A percentile compares a stretch with the other conserved stretches of the same genome.
These are phyloP conservation scores for Spea hammondii DNA, from an alignment of 2,797 vertebrate species.

Conservation along the genomic window DNA sequence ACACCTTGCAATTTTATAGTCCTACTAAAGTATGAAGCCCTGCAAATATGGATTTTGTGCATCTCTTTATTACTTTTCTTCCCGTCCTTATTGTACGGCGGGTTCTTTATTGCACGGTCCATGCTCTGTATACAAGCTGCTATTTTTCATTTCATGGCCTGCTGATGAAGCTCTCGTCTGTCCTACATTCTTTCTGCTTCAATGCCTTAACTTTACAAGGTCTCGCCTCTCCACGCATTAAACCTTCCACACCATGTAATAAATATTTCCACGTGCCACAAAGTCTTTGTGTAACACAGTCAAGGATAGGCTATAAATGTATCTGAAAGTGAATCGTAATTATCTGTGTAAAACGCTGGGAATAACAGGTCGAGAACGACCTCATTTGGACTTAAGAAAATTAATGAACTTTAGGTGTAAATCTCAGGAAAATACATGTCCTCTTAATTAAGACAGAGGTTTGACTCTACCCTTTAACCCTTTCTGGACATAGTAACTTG, in stretches of 20 bases:
- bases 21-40: too few relatives aligned
- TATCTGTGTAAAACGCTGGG: slow-evolving; percentile 9
- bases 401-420: too few relatives aligned
- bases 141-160: slow-evolving; percentile 55
- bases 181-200: slow-evolving; percentile 44
- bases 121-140: slow-evolving; percentile 42
- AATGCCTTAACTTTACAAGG: slow-evolving; percentile 47
- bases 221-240: slow-evolving; percentile 40
- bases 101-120: background rate
- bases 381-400: too few relatives aligned
- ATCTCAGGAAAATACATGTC: too few relatives aligned
- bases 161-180: slow-evolving; percentile 11
- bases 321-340: slow-evolving; percentile 30
- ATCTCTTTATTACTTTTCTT: too few relatives aligned
- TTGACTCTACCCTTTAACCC: too few relatives aligned
- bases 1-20: too few relatives aligned
- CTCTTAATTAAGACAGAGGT: too few relatives aligned
- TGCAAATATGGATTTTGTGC: too few relatives aligned
- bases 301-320: slow-evolving; percentile 19
- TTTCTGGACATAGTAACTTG: too few relatives aligned
- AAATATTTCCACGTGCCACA: slow-evolving; percentile 34
- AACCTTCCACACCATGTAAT: slow-evolving; percentile 25
- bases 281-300: slow-evolving; percentile 2
- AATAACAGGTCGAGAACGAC: background rate
- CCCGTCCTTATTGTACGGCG: too few relatives aligned